These are phyloP conservation scores for Astreopora myriophthalma DNA, from an alignment of 64 coral and sea anemone species.

Conservation along the genomic window DNA sequence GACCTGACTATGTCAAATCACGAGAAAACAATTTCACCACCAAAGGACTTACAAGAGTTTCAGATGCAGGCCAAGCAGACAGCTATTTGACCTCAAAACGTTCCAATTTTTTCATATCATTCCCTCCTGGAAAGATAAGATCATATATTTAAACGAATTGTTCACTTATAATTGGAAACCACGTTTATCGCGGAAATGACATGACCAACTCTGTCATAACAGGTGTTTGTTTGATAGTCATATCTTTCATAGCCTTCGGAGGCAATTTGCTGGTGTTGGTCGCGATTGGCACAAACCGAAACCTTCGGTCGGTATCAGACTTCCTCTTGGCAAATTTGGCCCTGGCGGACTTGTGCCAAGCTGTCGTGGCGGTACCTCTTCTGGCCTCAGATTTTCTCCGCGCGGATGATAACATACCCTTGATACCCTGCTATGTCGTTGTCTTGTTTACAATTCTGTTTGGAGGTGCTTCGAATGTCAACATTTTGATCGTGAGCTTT, in stretches of 20 bases:
- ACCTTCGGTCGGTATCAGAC: conserved; percentile 44
- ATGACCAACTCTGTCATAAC: background rate
- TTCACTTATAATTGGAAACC: too few relatives aligned
- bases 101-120: too few relatives aligned
- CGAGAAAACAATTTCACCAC: too few relatives aligned
- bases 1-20: too few relatives aligned
- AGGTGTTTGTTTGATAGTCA: background rate
- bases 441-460: conserved; percentile 53
- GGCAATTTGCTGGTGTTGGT: conserved; percentile 77
- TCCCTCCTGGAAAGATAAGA: too few relatives aligned
- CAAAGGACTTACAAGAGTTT: too few relatives aligned
- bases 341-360: conserved; percentile 74
- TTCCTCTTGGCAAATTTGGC: conserved; percentile 73
- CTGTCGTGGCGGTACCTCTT: conserved; percentile 53
- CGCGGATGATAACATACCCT: background rate
- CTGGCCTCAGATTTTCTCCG: background rate
- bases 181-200: background rate
- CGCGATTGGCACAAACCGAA: conserved; percentile 39
- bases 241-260: conserved; percentile 4
- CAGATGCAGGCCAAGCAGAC: too few relatives aligned
- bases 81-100: too few relatives aligned
- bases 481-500: conserved; percentile 59
- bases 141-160: too few relatives aligned
- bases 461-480: conserved; percentile 69
- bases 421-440: conserved; percentile 3